phyloP scores from a whole-genome alignment of 2,113 vertebrate genomes.

The Thalassarche chlororhynchos region DNA sequence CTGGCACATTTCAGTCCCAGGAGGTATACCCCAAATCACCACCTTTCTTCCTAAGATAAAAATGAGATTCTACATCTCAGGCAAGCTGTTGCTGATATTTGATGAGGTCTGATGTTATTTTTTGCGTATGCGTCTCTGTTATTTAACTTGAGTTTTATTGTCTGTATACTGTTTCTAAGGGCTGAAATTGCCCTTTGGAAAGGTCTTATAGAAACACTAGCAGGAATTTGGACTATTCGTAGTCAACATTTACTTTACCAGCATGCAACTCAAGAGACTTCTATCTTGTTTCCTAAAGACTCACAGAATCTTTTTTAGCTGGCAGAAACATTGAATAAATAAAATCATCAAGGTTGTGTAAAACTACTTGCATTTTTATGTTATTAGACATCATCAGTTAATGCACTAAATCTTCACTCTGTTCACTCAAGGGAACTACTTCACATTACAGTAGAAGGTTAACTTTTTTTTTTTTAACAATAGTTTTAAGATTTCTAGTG shows the following conservation, averaged over 20 bases:
- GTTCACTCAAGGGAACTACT: neutral
- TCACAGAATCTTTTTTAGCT: conserved; percentile 2
- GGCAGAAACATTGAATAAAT: conserved; percentile 32
- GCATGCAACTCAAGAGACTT: conserved; percentile 41
- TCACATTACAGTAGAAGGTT: neutral
- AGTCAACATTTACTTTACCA: conserved; percentile 60
- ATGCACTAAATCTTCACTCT: neutral
- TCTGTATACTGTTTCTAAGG: conserved; percentile 7
- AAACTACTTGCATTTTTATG: conserved; percentile 22
- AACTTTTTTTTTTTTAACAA: neutral
- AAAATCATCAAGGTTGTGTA: neutral
- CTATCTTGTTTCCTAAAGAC: conserved; percentile 17
- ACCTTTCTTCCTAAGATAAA: neutral
- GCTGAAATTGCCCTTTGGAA: conserved; percentile 23
- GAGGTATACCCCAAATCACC: neutral
- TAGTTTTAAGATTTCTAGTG: neutral
- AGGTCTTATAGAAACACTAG: conserved; percentile 24
- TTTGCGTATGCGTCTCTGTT: neutral
- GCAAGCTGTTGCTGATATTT: neutral
- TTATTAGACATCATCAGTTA: neutral
- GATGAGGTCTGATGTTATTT: neutral
- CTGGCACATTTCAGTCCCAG: neutral
- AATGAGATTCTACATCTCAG: neutral
- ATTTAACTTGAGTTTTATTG: neutral
- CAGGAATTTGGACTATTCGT: conserved; percentile 69